Percentiles rank a stretch among this genome's conserved stretches.
Evolutionary conservation across 2,113 vertebrate species (phyloP).

Genomic region (Rhombomys opimus): DNA sequence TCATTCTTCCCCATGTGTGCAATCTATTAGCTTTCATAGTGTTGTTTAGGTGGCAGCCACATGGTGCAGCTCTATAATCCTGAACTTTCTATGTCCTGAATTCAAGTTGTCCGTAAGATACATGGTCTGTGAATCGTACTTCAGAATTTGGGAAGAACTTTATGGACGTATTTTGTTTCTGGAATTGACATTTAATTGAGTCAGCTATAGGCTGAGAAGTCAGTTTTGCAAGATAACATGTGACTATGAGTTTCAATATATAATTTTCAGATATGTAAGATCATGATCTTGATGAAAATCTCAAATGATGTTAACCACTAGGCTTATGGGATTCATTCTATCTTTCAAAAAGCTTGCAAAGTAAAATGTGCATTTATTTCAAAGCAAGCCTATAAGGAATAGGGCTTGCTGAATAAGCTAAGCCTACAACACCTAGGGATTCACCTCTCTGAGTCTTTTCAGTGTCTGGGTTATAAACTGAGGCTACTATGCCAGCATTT

Average conservation of each 20-base stretch:
- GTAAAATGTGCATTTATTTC: background rate
- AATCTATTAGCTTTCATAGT: background rate
- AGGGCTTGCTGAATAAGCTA: background rate
- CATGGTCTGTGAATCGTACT: background rate
- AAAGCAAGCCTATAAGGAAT: background rate
- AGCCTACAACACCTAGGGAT: background rate
- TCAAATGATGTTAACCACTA: background rate
- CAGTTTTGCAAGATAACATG: background rate
- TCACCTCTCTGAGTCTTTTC: background rate
- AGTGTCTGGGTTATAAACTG: background rate
- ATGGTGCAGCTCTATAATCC: background rate
- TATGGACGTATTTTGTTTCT: background rate
- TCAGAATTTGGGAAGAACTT: background rate
- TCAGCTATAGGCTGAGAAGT: background rate
- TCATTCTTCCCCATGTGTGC: background rate
- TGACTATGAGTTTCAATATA: background rate
- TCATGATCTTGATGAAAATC: background rate
- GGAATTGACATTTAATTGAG: background rate
- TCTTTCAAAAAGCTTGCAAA: conserved; percentile 23
- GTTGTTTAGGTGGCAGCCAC: background rate
- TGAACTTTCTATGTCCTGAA: background rate
- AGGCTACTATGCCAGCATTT: background rate
- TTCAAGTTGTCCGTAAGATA: background rate
- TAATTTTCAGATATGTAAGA: background rate
- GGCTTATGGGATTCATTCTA: background rate